Conservation (phyloP, 2,113 vertebrate genomes). For the Xyliphius kryptos region DNA sequence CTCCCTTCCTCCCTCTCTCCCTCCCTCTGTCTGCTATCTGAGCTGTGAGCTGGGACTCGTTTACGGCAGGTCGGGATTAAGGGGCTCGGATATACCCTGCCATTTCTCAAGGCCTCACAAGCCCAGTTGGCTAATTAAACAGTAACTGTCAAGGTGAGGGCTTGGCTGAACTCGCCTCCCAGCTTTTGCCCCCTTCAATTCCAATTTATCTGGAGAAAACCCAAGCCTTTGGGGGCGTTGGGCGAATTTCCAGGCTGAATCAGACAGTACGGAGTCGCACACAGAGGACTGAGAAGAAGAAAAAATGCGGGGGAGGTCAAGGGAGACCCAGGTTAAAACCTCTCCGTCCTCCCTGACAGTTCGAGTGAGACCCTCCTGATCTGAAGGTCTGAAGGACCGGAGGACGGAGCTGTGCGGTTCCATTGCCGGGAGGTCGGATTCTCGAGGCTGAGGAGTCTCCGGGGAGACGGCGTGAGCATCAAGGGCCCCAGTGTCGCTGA, state of each 20-base stretch:
- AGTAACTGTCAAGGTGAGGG: slow-evolving; percentile 48
- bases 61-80: slow-evolving; percentile 53
- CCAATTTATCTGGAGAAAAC: slow-evolving; percentile 59
- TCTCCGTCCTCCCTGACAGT: too few species aligned
- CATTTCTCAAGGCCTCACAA: slow-evolving; percentile 56
- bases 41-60: slow-evolving; percentile 45
- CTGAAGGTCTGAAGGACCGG: slow-evolving; percentile 19
- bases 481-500: slow-evolving; percentile 58
- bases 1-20: background rate
- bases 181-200: slow-evolving; percentile 45
- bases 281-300: slow-evolving; percentile 4
- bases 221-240: slow-evolving; percentile 41
- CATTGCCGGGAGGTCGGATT: slow-evolving; percentile 18
- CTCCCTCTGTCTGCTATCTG: slow-evolving; percentile 22
- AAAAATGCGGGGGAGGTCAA: too few species aligned
- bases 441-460: slow-evolving; percentile 41
- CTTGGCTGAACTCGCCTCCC: slow-evolving; percentile 31
- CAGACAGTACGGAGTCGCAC: background rate
- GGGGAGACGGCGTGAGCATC: slow-evolving; percentile 52
- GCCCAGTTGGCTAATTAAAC: slow-evolving; percentile 58
- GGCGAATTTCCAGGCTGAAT: slow-evolving; percentile 46
- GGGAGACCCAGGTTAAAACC: too few species aligned
- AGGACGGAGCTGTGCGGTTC: background rate
- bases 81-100: slow-evolving; percentile 47
- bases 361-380: too few species aligned